Conservation (phyloP, 2,888 invertebrate species). For the Girardia tigrina region DNA sequence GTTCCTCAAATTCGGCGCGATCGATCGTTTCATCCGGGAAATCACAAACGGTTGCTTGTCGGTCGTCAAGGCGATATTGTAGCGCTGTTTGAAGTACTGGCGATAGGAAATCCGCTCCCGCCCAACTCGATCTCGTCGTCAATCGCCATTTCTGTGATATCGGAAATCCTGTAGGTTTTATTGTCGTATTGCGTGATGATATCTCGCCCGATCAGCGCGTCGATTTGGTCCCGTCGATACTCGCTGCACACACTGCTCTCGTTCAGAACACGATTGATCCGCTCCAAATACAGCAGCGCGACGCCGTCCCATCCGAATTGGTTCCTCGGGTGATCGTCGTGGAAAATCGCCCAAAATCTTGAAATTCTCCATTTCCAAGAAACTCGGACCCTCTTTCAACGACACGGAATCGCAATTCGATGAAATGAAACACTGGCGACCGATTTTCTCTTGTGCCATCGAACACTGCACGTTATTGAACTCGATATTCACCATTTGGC, state of each 20-base stretch:
- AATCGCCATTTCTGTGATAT: constrained; percentile 61
- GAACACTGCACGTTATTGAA: background rate
- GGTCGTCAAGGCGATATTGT: constrained; percentile 59
- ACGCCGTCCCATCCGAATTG: background rate
- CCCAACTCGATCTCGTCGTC: constrained; percentile 55
- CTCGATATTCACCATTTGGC: background rate
- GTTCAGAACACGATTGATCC: constrained; percentile 6
- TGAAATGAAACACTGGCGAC: background rate
- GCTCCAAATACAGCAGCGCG: background rate
- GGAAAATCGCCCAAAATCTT: background rate
- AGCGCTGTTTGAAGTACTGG: constrained; percentile 51
- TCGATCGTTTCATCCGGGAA: constrained; percentile 56
- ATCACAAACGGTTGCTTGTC: constrained; percentile 65
- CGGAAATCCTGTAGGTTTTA: constrained; percentile 70
- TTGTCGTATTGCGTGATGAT: constrained; percentile 64
- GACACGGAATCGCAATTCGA: background rate
- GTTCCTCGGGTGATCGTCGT: background rate
- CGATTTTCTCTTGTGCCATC: background rate
- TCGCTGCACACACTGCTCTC: background rate
- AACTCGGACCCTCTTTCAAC: background rate
- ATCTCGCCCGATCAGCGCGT: constrained; percentile 26
- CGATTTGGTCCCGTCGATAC: background rate
- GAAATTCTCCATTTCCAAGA: background rate
- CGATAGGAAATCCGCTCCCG: constrained; percentile 5
- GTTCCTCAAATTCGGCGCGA: no score